Conservation (phyloP, 2,888 invertebrate species). For the Acanthacorydalis orientalis region DNA sequence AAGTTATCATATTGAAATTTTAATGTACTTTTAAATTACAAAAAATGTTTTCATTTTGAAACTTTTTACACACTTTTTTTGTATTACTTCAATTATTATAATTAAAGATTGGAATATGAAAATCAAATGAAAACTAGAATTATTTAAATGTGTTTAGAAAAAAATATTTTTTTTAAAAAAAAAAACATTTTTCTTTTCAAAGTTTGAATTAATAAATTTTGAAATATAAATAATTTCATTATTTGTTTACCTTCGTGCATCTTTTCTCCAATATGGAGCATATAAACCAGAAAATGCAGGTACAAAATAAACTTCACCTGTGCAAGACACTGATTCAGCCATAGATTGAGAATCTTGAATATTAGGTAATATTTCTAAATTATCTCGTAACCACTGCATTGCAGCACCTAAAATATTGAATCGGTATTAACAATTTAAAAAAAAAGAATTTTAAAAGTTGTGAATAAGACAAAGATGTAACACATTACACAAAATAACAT, state of each 20-base stretch:
- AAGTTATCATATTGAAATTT: no score
- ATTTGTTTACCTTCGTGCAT: constrained; percentile 35
- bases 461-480: neutral
- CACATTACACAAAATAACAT: no score
- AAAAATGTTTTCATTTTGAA: no score
- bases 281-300: constrained; percentile 95
- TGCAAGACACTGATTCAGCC: constrained; percentile 38
- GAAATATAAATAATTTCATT: constrained; percentile 14
- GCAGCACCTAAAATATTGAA: constrained; percentile 42
- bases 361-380: constrained; percentile 55
- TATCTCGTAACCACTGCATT: constrained; percentile 79
- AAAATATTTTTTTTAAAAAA: constrained; percentile 4
- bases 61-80: no score
- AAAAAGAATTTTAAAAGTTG: constrained; percentile 5
- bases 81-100: no score
- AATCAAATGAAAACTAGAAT: no score
- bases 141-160: no score
- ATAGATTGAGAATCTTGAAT: constrained; percentile 49
- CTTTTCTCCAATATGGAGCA: constrained; percentile 91
- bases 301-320: constrained; percentile 82
- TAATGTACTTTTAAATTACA: no score
- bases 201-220: no score
- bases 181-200: neutral
- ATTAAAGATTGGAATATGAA: no score
- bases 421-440: no score